Evolutionary conservation across 2,888 invertebrate genomes (phyloP), one percentile per base, ranked within the genome.

Genomic region (Steromphala cineraria): DNA sequence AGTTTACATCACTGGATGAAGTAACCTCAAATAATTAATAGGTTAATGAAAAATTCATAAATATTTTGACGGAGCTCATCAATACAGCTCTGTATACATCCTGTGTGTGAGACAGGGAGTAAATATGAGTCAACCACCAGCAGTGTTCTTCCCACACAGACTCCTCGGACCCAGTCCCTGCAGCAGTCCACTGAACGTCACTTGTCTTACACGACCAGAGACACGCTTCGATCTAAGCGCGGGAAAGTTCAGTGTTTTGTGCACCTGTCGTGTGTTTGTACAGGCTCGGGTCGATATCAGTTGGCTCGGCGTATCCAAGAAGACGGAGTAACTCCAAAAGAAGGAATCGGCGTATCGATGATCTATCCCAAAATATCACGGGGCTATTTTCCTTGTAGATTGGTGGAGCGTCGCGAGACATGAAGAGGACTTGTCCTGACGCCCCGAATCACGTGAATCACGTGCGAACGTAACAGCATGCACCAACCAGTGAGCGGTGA

Each of bases 311-410:
- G 71, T 71, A 71, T 71, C 71, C 71, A 36, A 71, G 71, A 71
- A 71, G 40, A 71, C 71, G 71, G 71, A 36, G 36, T 71, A 19
- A 71, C 40, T 71, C 71, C 71, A 31, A 71, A 71, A 71, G 71
- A 71, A 71, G 71, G 71, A 71, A 71, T 71, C 71, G 19, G 19
- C 40, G 71, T 71, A 71, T 71, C 71, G 71, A 71, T 71, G 71
- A 71, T 36, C 71, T 36, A 71, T 71, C 36, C 31, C 71, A 40
- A 36, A 31, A 31, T 71, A 40, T 71, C 31, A 71, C 71, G 36
- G 31, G 71, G 71, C 36, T 71, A 71, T 71, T 71, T 71, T 71
- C 24, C 71, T 71, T 71, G 40, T 71, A 40, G 71, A 71, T 71
- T 71, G 71, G 36, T 71, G 17, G 31, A 17, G 71, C 71, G 71